Percentiles rank a stretch among this genome's conserved stretches.
Conservation (phyloP, 1,140 invertebrate genomes). For the Alviniconcha marisindica region DNA sequence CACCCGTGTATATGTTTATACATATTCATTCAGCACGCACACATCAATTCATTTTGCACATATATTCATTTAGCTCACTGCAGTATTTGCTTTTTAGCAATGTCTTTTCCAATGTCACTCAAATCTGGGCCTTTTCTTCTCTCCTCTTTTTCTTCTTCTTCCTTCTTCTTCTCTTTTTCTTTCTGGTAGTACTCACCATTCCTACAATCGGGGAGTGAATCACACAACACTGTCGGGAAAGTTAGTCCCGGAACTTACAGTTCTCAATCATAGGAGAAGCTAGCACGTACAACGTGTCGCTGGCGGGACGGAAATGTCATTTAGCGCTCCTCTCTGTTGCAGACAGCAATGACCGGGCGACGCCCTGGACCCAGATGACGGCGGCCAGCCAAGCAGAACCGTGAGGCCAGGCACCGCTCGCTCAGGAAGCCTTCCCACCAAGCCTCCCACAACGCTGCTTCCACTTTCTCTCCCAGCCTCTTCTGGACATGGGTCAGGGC, state of each 20-base stretch:
- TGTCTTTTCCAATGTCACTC: too few species aligned
- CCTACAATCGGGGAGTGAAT: not conserved
- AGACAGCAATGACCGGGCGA: not conserved
- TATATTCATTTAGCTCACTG: too few species aligned
- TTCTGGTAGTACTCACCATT: not conserved
- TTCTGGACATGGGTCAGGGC: constrained; percentile 25
- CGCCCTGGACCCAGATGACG: not conserved
- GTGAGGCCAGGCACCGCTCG: not conserved
- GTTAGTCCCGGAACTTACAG: not conserved
- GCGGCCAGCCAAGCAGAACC: not conserved
- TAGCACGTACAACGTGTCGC: too few species aligned
- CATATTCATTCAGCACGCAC: too few species aligned
- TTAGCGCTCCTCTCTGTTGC: not conserved
- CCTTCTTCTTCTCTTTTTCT: not conserved
- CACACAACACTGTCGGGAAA: not conserved
- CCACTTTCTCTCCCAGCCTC: not conserved
- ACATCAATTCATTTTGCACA: too few species aligned
- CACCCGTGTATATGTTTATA: too few species aligned
- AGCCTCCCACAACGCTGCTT: not conserved
- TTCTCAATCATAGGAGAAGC: too few species aligned
- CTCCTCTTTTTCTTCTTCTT: too few species aligned
- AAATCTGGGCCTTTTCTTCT: too few species aligned
- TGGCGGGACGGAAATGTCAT: too few species aligned
- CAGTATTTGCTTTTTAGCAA: too few species aligned
- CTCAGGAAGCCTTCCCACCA: not conserved